phyloP scores from a whole-genome alignment of 2,888 invertebrate species.

The Tachina lurida region DNA sequence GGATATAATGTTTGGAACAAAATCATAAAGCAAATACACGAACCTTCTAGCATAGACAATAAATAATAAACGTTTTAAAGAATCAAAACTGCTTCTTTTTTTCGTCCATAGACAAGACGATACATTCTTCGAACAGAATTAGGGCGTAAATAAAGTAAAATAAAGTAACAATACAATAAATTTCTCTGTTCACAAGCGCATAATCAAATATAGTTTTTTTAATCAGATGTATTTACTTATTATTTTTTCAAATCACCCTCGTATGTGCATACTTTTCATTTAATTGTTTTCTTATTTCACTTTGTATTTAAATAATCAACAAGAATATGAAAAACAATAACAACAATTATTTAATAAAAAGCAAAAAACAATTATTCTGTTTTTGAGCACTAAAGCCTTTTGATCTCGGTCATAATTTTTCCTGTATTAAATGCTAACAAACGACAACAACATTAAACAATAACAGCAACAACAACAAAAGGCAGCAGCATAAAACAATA shows the following conservation, averaged over 20 bases:
- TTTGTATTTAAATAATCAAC: conserved; percentile 30
- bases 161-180: too few species aligned
- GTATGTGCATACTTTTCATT: not conserved
- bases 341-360: conserved; percentile 21
- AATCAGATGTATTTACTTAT: accelerated
- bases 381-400: conserved; percentile 48
- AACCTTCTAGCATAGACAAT: too few species aligned
- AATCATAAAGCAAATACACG: too few species aligned
- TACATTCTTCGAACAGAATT: too few species aligned
- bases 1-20: too few species aligned
- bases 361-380: conserved; percentile 48
- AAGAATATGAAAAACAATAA: conserved; percentile 17
- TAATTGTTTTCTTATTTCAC: not conserved
- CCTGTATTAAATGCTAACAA: conserved; percentile 43
- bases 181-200: too few species aligned
- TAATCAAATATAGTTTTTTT: too few species aligned
- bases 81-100: too few species aligned
- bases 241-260: too few species aligned
- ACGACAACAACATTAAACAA: not conserved
- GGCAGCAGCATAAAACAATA: conserved; percentile 51
- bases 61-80: too few species aligned
- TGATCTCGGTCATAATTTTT: conserved; percentile 65
- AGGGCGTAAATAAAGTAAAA: too few species aligned
- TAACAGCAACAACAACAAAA: not conserved
- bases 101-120: too few species aligned